Evolutionary conservation across 2,888 invertebrate genomes (phyloP), one percentile per base, ranked within the genome.

Genomic region (Drosophila lacicola): DNA sequence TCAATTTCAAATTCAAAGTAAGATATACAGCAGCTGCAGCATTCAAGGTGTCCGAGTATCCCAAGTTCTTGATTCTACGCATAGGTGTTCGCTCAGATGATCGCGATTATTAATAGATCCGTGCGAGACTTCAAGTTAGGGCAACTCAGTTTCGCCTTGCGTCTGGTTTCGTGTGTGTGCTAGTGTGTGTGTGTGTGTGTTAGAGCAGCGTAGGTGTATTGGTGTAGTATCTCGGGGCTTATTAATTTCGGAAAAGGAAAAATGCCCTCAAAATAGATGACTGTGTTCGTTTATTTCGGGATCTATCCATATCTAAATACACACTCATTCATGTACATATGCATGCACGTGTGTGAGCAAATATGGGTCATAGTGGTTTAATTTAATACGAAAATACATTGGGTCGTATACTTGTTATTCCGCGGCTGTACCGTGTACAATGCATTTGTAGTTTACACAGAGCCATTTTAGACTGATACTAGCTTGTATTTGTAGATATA

Each of bases 41-140:
- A 17, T 67, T 80, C 78, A 78, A 80, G 82, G 76, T 73, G 71
- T 71, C 70, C 56, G 69, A 70, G 79, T 65, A 62, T 65, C 64
- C 63, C 67, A 61, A 69, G 57, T 56, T 81, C 68, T 69, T 56
- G 51, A 67, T 69, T 57, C 51, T 68, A 79, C 61, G 77, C 77
- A 79, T 71, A 79, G 70, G 70, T 73, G 65, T 70, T 70, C 54
- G 66, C 50, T 67, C 58, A 60, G 53, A 71, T 64, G 54, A 60
- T 68, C 72, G 39, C 33, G 54, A 70, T 61, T 84, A 87, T 84
- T 63, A 71, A 75, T 87, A 84, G 85, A 63, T 65, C 10, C 25
- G 67, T 70, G 57, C 64, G 66, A 73, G 77, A 72, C 80, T 79
- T 85, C 67, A 70, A 77, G 74, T 74, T 83, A 78, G 84, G 74